Conservation (phyloP, 2,797 vertebrate genomes). For the Chiroxiphia lanceolata region DNA sequence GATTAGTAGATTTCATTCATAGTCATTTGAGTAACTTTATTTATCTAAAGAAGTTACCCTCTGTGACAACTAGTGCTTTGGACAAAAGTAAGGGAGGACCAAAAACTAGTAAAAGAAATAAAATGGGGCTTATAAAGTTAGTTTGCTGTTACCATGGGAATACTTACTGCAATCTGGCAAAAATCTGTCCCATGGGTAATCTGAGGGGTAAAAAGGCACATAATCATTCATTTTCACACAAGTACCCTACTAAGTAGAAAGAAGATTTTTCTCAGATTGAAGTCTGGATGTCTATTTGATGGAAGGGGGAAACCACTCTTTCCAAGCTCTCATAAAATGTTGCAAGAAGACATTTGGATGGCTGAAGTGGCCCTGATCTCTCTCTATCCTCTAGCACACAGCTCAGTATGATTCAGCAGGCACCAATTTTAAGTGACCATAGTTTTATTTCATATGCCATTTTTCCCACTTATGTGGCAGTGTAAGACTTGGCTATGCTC, state of each 20-base stretch:
- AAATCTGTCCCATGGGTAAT: background rate
- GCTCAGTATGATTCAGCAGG: background rate
- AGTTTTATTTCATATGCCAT: background rate
- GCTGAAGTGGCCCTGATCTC: background rate
- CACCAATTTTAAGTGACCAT: background rate
- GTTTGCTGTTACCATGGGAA: background rate
- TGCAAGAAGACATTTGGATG: background rate
- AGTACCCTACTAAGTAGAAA: background rate
- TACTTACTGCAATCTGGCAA: background rate
- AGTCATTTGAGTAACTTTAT: background rate
- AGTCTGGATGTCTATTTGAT: background rate
- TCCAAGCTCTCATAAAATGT: background rate
- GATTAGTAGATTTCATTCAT: background rate
- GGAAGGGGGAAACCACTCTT: background rate
- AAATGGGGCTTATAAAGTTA: background rate
- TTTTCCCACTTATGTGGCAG: background rate
- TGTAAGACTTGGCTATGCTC: background rate
- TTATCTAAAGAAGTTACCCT: background rate
- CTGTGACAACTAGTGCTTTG: background rate
- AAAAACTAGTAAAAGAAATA: background rate
- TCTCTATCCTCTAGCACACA: background rate
- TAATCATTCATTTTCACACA: background rate
- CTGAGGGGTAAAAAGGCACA: background rate
- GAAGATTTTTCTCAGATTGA: background rate
- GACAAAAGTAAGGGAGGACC: background rate